phyloP scores from a whole-genome alignment of 2,113 vertebrate genomes.

The Piprites chloris region DNA sequence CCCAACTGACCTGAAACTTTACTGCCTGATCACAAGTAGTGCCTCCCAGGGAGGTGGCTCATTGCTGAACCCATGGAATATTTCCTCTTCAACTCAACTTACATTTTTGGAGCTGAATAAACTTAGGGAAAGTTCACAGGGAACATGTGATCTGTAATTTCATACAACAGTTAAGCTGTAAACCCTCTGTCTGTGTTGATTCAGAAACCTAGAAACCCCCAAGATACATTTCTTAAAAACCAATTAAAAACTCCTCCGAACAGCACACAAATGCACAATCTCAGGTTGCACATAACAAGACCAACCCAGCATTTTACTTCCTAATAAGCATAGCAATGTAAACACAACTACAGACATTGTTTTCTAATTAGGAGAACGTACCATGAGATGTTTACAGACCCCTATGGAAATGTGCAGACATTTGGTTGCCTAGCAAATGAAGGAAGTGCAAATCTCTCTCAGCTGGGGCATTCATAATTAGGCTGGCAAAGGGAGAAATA shows the following conservation, averaged over 20 bases:
- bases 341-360: conserved; percentile 44
- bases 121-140: conserved; percentile 15
- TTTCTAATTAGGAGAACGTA: conserved; percentile 46
- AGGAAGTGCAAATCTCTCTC: conserved; percentile 13
- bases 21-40: background rate
- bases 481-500: conserved; percentile 9
- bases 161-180: conserved; percentile 38
- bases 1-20: background rate
- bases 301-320: conserved; percentile 9
- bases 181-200: conserved; percentile 42
- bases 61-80: background rate
- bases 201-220: conserved; percentile 48
- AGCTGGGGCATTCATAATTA: conserved; percentile 20
- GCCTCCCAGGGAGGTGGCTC: background rate
- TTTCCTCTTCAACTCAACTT: background rate
- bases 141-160: conserved; percentile 33
- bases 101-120: conserved; percentile 3
- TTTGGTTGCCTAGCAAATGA: conserved; percentile 44
- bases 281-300: conserved; percentile 45
- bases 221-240: conserved; percentile 45
- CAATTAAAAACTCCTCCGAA: conserved; percentile 8
- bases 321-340: conserved; percentile 45
- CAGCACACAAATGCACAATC: conserved; percentile 27
- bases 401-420: conserved; percentile 1
- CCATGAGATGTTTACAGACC: conserved; percentile 45